phyloP scores from a whole-genome alignment of 1,140 invertebrate genomes.

The Atopsyche davidsoni region DNA sequence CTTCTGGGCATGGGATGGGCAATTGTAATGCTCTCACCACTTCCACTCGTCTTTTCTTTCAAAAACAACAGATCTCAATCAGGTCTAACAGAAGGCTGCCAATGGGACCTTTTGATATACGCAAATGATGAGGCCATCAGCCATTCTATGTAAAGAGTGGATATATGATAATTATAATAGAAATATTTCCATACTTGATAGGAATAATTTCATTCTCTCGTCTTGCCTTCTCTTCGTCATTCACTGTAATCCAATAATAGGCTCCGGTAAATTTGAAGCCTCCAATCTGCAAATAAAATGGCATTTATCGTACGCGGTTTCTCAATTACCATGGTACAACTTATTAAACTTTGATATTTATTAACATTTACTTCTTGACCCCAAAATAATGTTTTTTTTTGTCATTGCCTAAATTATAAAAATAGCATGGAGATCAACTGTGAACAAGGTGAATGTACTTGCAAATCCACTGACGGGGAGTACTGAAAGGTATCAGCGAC shows the following conservation, averaged over 20 bases:
- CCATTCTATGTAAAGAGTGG: no score
- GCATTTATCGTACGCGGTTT: no score
- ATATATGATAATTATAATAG: no score
- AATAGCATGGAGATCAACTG: neutral
- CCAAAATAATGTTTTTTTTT: no score
- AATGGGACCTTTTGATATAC: no score
- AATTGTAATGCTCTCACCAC: no score
- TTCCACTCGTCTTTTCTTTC: no score
- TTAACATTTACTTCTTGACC: constrained; percentile 3
- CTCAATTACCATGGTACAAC: neutral
- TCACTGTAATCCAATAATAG: constrained; percentile 84
- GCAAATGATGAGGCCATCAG: no score
- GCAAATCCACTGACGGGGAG: constrained; percentile 57
- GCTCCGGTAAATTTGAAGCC: constrained; percentile 88
- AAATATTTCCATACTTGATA: constrained; percentile 45
- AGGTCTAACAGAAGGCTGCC: no score
- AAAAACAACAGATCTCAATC: no score
- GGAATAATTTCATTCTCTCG: constrained; percentile 47
- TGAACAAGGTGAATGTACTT: constrained; percentile 33
- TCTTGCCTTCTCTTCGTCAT: constrained; percentile 60
- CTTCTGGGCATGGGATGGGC: no score
- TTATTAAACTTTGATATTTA: neutral
- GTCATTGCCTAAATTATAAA: neutral
- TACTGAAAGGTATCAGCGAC: constrained; percentile 81
- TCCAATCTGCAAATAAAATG: constrained; percentile 68